phyloP scores from a whole-genome alignment of 2,888 invertebrate genomes.

The Trilocha varians region DNA sequence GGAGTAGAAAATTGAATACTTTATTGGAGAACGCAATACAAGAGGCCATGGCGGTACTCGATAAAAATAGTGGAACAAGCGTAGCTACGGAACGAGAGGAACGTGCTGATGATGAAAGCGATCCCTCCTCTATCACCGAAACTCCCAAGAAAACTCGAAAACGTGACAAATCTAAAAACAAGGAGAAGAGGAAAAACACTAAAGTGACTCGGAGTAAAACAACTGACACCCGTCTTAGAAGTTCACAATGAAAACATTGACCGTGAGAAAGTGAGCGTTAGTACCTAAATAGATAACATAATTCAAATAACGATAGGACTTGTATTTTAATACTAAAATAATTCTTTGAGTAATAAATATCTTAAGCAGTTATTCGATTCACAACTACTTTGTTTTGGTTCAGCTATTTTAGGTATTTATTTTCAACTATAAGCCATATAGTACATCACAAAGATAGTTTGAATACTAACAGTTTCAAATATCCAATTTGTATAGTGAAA shows the following conservation, averaged over 20 bases:
- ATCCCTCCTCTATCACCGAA: conserved; percentile 21
- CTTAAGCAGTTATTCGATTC: too few relatives aligned
- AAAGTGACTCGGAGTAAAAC: conserved; percentile 34
- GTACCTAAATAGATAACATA: too few relatives aligned
- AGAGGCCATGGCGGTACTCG: conserved; percentile 92
- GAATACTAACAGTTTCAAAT: too few relatives aligned
- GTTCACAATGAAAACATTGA: conserved; percentile 53
- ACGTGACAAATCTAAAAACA: conserved; percentile 32
- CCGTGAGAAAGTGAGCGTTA: background rate
- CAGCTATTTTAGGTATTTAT: too few relatives aligned
- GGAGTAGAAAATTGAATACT: conserved; percentile 93
- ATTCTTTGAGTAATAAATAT: too few relatives aligned
- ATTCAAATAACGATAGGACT: too few relatives aligned
- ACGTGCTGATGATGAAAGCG: conserved; percentile 6
- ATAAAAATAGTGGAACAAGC: conserved; percentile 73
- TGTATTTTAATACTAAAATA: too few relatives aligned
- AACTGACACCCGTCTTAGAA: conserved; percentile 61
- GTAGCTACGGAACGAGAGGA: conserved; percentile 7
- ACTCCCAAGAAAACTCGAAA: conserved; percentile 37
- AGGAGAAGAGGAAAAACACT: conserved; percentile 38
- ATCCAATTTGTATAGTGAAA: too few relatives aligned
- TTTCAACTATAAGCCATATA: too few relatives aligned
- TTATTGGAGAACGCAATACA: conserved; percentile 93
- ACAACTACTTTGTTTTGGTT: too few relatives aligned
- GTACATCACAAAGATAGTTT: too few relatives aligned